Base-by-base conservation (phyloP, 2,888 invertebrate genomes). In the Chrysotoxum bicinctum region DNA sequence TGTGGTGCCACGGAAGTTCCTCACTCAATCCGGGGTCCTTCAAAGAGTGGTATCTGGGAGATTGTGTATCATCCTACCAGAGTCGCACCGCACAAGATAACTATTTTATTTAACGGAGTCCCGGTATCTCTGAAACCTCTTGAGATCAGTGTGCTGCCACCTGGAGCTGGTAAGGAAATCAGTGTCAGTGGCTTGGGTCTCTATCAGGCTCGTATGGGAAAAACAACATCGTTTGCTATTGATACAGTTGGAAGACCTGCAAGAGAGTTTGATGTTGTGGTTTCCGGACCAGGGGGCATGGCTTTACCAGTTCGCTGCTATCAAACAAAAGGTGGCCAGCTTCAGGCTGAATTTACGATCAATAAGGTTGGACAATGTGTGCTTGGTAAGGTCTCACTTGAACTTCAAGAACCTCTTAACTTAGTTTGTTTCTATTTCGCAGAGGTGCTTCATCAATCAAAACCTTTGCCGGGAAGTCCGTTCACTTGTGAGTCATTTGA, bases 401-500 rank as follows among this genome's bases (percentile, higher is more conserved):
- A 40, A n/a, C 2, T 70, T 19, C 52, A 30, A 40, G 35, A 1
- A 7, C 0, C 92, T 92, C n/a, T 5, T 23, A 43, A 62, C 32
- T 64, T 9, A 60, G 81, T 89, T 91, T 12, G 68, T 10, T 60
- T 62, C 8, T 50, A 10, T 26, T 86, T 91, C 1, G 90, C 97
- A 93, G 98, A 98, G 92, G 98, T 98, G 3, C 93, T 97, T 40
- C 97, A 97, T 91, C 95, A 97, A 87, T 96, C 97, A 0, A 97
- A 98, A 89, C 96, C 97, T 10, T 95, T 99, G 43, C 94, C 95
- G 10, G 98, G 98, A 66, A 98, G 98, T 88, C 99, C 99, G 0
- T 99, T 97, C 92, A 96, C 95, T 73, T 98, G 99, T 90, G 97
- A 98, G 90, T 96, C 98, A 0, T 98, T 96, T 90, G 98, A 99